Evolutionary conservation across 1,140 invertebrate genomes (phyloP).

Genomic region (Solenopsis fugax): DNA sequence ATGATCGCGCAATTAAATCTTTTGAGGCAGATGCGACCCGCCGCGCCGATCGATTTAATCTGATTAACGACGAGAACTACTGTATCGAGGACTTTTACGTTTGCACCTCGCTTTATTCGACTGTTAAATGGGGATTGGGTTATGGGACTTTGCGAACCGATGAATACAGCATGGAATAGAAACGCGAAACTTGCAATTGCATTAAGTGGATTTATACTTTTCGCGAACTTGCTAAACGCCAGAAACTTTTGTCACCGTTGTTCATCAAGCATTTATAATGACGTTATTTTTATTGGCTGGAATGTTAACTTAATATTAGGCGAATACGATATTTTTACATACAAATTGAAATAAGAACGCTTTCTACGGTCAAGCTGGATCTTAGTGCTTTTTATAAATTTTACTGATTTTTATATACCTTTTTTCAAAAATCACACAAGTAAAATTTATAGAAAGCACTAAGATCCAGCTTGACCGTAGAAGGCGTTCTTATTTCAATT

Average conservation of each 20-base stretch:
- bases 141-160: neutral
- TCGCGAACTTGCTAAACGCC: neutral
- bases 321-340: neutral
- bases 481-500: too few relatives aligned
- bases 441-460: too few relatives aligned
- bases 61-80: constrained; percentile 13
- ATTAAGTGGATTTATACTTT: neutral
- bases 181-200: constrained; percentile 2
- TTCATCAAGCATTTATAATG: neutral
- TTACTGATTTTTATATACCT: too few relatives aligned
- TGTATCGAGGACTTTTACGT: neutral
- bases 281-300: neutral
- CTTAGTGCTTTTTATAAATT: too few relatives aligned
- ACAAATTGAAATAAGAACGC: too few relatives aligned
- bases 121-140: neutral
- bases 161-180: neutral
- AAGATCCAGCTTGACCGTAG: too few relatives aligned
- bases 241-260: neutral
- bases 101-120: neutral
- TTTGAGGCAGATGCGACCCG: constrained; percentile 14
- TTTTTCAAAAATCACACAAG: too few relatives aligned
- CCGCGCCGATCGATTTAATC: constrained; percentile 8
- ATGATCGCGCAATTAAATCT: constrained; percentile 46
- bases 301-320: neutral
- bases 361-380: too few relatives aligned